These are phyloP conservation scores for Monopterus albus DNA, from an alignment of 2,113 vertebrate genomes.

Conservation along the genomic window DNA sequence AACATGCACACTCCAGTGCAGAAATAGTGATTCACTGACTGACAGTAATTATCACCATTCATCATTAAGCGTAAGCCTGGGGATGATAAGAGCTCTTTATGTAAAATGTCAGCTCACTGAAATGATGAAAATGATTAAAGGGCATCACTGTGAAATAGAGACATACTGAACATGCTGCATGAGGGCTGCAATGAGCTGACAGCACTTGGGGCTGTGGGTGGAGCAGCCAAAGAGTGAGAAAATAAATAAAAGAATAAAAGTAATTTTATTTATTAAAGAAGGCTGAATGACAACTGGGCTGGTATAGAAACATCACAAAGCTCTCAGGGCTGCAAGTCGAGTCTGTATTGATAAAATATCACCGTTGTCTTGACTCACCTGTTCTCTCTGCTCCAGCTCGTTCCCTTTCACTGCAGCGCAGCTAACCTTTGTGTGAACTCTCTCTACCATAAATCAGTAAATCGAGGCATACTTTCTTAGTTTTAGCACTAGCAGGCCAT, in stretches of 20 bases:
- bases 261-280: conserved; percentile 67
- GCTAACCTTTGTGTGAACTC: conserved; percentile 69
- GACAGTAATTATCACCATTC: conserved; percentile 67
- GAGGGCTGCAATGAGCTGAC: conserved; percentile 39
- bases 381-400: conserved; percentile 38
- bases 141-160: conserved; percentile 53
- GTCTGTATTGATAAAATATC: conserved; percentile 70
- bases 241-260: conserved; percentile 65
- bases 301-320: conserved; percentile 46
- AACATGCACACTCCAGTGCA: conserved; percentile 15
- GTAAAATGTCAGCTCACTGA: conserved; percentile 58
- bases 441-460: conserved; percentile 60
- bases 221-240: neutral
- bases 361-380: conserved; percentile 42
- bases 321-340: conserved; percentile 28
- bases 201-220: conserved; percentile 21
- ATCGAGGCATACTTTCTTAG: conserved; percentile 41
- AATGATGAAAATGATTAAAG: conserved; percentile 68
- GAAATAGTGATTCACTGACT: conserved; percentile 33
- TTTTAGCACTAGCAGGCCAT: conserved; percentile 9
- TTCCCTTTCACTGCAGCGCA: conserved; percentile 27
- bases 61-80: conserved; percentile 51
- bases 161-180: conserved; percentile 26
- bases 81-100: conserved; percentile 63
- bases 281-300: conserved; percentile 21